Base-by-base conservation (phyloP, 92 coral and sea anemone species). In the Bergia sp. region DNA sequence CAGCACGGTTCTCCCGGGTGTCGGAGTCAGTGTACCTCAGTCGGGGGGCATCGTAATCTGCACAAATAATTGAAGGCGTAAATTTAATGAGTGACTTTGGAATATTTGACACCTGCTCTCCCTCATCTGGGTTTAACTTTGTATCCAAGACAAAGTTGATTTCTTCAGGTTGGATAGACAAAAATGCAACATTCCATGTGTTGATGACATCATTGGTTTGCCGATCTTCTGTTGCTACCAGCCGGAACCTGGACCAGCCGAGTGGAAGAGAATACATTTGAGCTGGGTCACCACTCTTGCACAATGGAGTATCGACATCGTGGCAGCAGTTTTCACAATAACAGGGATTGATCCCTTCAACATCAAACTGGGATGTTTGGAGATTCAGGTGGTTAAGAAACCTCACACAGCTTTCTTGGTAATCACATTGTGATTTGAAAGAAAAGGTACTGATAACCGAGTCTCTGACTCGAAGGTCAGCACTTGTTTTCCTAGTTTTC, bases 61-160 rank as follows among this genome's bases (percentile, higher is more conserved):
- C 99, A 91, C 99, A 97, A 37, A 97, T 95, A 53, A 97, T 97
- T 11, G 99, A 97, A 15, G 99, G 99, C 15, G 99, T 97, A 66
- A 97, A 87, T 89, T 97, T 97, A 45, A 95, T 92, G 40, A 95
- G 96, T 64, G 96, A 92, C 79, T 95, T 96, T 4, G 94, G 92
- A 81, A 71, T 36, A 84, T 36, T 44, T 77, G 90, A 82, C 86
- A 88, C 98, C 61, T 88, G 89, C 72, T 80, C 44, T 9, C 67
- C 82, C 55, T 89, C 89, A 53, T 95, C 93, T 0, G 92, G 89
- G 42, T 88, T 67, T 69, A 92, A 91, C 69, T 91, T 93, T 23
- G 78, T 79, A 39, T 94, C 94, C 3, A 97, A 77, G 15, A 92
- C 88, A 58, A 86, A 86, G 36, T 91, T 76, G 36, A 94, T 80